Percentiles rank a stretch among this genome's conserved stretches.
phyloP scores from a whole-genome alignment of 2,888 invertebrate genomes.

The Ennomos erosarius region DNA sequence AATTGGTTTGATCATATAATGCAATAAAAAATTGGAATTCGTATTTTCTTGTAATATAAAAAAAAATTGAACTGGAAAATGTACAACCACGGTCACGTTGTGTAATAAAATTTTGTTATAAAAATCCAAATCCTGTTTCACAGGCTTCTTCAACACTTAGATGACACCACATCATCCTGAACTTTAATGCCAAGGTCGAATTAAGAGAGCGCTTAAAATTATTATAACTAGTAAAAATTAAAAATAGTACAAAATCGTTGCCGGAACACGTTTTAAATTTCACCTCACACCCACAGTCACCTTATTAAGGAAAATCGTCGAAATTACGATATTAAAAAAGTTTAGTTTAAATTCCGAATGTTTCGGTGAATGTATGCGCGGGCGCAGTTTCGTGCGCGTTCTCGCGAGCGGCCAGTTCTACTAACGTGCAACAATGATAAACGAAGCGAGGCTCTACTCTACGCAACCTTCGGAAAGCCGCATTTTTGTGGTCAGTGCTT shows the following conservation, averaged over 20 bases:
- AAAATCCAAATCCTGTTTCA: background rate
- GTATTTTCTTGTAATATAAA: background rate
- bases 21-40: too few relatives aligned
- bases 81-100: too few relatives aligned
- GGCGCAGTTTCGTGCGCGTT: conserved; percentile 64
- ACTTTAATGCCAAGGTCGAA: conserved; percentile 27
- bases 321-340: conserved; percentile 28
- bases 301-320: conserved; percentile 26
- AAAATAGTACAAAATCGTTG: background rate
- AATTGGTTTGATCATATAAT: too few relatives aligned
- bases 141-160: conserved; percentile 13
- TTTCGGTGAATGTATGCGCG: conserved; percentile 44
- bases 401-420: conserved; percentile 66
- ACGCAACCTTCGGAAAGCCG: conserved; percentile 80
- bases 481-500: conserved; percentile 79
- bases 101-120: too few relatives aligned
- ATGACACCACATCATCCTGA: conserved; percentile 23
- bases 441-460: conserved; percentile 71
- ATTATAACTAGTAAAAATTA: conserved; percentile 10
- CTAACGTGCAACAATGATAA: conserved; percentile 70
- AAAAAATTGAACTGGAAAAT: background rate
- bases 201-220: conserved; percentile 1
- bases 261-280: conserved; percentile 19
- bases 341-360: conserved; percentile 43
- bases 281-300: conserved; percentile 38